Evolutionary conservation across 1,140 invertebrate species (phyloP).

Genomic region (Lepeophtheirus salmonis): DNA sequence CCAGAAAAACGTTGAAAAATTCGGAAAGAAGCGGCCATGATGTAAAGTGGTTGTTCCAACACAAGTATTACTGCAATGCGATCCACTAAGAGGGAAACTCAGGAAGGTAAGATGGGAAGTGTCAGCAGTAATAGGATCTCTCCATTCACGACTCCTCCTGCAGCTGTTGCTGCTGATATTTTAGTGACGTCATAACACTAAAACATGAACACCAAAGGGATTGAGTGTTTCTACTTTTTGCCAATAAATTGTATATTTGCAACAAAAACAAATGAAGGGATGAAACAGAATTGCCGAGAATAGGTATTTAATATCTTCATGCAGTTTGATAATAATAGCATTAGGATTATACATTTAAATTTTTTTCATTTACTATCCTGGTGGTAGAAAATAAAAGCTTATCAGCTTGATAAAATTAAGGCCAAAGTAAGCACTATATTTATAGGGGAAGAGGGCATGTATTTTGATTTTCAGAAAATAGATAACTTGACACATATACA

Average conservation of each 20-base stretch:
- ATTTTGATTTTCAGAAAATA: too few species aligned
- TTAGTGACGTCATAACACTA: neutral
- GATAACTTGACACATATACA: too few species aligned
- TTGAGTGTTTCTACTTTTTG: neutral
- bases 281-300: too few species aligned
- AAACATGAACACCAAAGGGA: neutral
- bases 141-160: too few species aligned
- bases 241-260: too few species aligned
- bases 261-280: too few species aligned
- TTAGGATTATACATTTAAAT: neutral
- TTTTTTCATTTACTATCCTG: neutral
- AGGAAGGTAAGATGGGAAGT: neutral
- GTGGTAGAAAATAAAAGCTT: neutral
- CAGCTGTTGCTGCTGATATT: too few species aligned
- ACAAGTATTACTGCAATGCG: neutral
- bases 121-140: neutral
- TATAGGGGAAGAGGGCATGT: too few species aligned
- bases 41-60: neutral
- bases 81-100: neutral
- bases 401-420: neutral
- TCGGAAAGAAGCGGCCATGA: slow-evolving; percentile 21
- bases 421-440: too few species aligned
- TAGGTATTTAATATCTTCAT: neutral
- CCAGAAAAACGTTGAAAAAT: slow-evolving; percentile 20
- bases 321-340: neutral